These are phyloP conservation scores for Pycnomerus fuliginosus DNA, from an alignment of 2,888 invertebrate species.

Conservation along the genomic window DNA sequence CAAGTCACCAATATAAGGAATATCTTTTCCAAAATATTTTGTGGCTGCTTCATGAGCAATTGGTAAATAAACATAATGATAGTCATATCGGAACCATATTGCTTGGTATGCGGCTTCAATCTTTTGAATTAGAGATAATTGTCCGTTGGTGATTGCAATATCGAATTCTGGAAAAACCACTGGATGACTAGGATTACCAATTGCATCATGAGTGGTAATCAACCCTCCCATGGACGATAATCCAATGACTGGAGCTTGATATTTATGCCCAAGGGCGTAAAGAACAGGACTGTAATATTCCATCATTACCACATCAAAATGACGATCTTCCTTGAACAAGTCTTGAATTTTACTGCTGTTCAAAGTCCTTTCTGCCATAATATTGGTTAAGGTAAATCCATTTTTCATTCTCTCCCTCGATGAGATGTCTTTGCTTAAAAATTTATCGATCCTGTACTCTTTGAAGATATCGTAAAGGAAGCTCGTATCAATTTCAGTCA, in stretches of 20 bases:
- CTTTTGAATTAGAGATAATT: constrained; percentile 13
- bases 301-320: constrained; percentile 24
- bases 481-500: constrained; percentile 43
- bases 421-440: constrained; percentile 4
- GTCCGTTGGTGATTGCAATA: constrained; percentile 11
- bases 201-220: constrained; percentile 26
- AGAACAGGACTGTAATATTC: constrained; percentile 18
- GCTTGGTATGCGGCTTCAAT: constrained; percentile 4
- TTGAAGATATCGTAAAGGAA: constrained; percentile 37
- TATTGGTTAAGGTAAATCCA: not conserved
- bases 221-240: constrained; percentile 30
- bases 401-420: not conserved
- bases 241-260: constrained; percentile 22
- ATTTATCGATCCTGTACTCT: constrained; percentile 1
- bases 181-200: constrained; percentile 39
- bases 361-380: constrained; percentile 1
- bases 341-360: constrained; percentile 2
- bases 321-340: not conserved
- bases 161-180: constrained; percentile 31
- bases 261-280: constrained; percentile 13
- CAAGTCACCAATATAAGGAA: constrained; percentile 5
- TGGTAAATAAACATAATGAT: constrained; percentile 5
- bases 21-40: constrained; percentile 5
- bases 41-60: constrained; percentile 1
- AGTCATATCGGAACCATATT: constrained; percentile 1